phyloP scores from a whole-genome alignment of 2,113 vertebrate species.

The Bubalus kerabau region DNA sequence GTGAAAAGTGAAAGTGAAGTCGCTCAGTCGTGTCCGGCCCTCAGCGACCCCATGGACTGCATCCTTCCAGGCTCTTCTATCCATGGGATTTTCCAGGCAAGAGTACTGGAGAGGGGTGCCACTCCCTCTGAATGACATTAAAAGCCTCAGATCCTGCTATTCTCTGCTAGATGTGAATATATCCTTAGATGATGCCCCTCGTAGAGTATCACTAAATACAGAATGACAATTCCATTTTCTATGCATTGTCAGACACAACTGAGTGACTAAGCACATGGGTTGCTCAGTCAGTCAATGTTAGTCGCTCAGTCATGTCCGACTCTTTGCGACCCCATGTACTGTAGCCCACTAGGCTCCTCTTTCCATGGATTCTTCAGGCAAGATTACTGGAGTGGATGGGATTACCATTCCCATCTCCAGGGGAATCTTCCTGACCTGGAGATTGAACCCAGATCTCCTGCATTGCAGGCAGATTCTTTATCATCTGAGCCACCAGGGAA shows the following conservation, averaged over 20 bases:
- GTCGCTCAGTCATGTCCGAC: neutral
- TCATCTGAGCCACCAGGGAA: neutral
- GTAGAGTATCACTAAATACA: neutral
- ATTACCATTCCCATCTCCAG: neutral
- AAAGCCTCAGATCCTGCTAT: neutral
- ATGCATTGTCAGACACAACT: neutral
- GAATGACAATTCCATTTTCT: neutral
- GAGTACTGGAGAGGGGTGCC: no score
- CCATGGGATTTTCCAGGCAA: no score
- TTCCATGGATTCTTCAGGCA: neutral
- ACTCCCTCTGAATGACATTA: neutral
- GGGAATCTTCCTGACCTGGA: neutral
- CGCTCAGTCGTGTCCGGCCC: no score
- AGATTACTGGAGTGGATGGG: neutral
- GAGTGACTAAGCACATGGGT: neutral
- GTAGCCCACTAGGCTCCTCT: neutral
- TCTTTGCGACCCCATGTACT: neutral
- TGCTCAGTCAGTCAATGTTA: neutral
- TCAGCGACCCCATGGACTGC: no score
- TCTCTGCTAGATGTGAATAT: neutral
- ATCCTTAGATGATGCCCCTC: neutral
- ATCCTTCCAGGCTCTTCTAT: no score
- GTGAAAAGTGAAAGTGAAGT: no score
- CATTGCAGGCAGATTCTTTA: neutral
- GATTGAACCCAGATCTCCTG: neutral